Evolutionary conservation across 2,797 vertebrate genomes (phyloP), one percentile per base, ranked within the genome.

Genomic region (Fistularia tabacaria): DNA sequence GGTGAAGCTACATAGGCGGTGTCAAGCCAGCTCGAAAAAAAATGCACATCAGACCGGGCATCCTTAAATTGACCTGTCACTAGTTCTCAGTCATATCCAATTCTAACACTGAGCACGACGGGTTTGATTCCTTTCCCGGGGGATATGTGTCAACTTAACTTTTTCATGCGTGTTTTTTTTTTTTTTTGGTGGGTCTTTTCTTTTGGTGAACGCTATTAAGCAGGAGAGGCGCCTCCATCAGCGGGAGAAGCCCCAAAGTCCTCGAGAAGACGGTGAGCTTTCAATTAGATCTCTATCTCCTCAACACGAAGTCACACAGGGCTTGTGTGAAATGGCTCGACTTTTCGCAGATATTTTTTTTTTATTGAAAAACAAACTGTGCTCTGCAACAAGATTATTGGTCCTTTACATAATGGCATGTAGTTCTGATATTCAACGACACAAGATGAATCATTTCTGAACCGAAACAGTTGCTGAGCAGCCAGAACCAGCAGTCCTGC

Each of bases 261-360:
- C 57, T 53, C 51, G 15, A 45, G 46, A 71, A 71, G 67, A 59
- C 55, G 64, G 57, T 55, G 48, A 70, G 57, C 51, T 49, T 74
- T 73, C 69, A 73, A 64, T 81, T 56, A 68, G 59, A 76, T 72
- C 56, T 50, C n/a, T 63, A 64, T 65, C 56, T 42, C 52, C 11
- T 51, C 11, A 49, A 49, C 15, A 51, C 12, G 42, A 9, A 50
- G 10, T 25, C 25, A 25, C 5, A 25, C 25, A 25, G 25, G 5
- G 25, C 5, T 25, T 25, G 25, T 25, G 25, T 25, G 2, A 5
- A 25, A 25, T 25, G 25, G n/a, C n/a, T n/a, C n/a, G n/a, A 25
- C 25, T 25, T 25, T 25, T 25, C 5, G n/a, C n/a, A n/a, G n/a
- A n/a, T 25, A 3, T 25, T 25, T 25, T 25, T 25, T 25, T 25